Base-by-base conservation (phyloP, 2,888 invertebrate genomes). In the Hemithea aestivaria region DNA sequence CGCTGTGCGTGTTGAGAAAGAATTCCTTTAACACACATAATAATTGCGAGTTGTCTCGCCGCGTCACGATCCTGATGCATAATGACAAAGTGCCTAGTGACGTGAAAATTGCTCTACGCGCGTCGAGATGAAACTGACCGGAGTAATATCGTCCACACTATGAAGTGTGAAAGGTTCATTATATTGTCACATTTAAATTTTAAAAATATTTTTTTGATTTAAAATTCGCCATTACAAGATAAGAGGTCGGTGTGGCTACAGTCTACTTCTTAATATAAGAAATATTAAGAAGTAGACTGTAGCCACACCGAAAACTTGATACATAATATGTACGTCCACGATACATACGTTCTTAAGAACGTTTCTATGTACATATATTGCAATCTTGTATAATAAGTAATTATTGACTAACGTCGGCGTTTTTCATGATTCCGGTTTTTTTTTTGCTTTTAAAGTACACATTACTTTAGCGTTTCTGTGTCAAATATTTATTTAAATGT, bases 11-110 rank as follows among this genome's bases (percentile, higher is more conserved):
- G 62, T 65, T 75, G 73, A 50, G 67, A 76, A 82, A 78, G 78
- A 83, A 84, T 84, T 83, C 81, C 83, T 84, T 85, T 83, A 76
- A 85, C 83, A 87, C 82, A 85, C 82, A 82, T 78, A 82, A 85
- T 84, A 85, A 85, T 85, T 85, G 85, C 77, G 69, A 82, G 79
- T 79, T 82, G 83, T 87, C 83, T 84, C 66, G 79, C 76, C 85
- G 85, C 87, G 82, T 87, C 85, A 87, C 87, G 84, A 85, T 79
- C 75, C 81, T 74, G 84, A 79, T 79, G 79, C 74, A 81, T 85
- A 87, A 84, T 85, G 85, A 84, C 87, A 87, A 85, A 85, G 80
- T 84, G 76, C 73, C 69, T 71, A 73, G 75, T 85, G 87, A 87
- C 82, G 84, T 81, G 83, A 76, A 87, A 87, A 87, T 87, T 87